Base-by-base conservation (phyloP, 1,140 invertebrate species). In the Lepidurus apus region DNA sequence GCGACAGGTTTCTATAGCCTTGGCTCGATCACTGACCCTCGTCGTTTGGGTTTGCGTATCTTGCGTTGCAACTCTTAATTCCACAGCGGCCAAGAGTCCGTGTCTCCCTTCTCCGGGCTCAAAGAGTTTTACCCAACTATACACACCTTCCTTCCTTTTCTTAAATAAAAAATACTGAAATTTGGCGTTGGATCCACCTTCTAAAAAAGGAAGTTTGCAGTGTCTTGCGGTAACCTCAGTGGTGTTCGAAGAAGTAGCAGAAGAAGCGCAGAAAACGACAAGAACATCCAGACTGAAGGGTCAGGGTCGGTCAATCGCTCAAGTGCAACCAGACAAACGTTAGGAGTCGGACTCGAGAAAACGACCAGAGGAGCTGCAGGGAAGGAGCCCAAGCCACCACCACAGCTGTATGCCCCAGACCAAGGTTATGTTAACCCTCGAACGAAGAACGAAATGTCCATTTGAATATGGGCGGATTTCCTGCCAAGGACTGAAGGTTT, bases 401-500 rank as follows among this genome's bases (percentile, higher is more conserved):
- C 53, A 21, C 6, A 17, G 53, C 53, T 34, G 21, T 65, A 17
- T 65, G 53, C 53, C 1, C n/a, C 21, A 7, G 21, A 65, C 53
- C 53, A 65, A 65, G 53, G 53, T 17, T 65, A 65, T 13, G 9
- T 17, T 65, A 65, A 65, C 53, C 53, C 53, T 65, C 53, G 53
- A 65, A 65, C 17, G 17, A n/a, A 65, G 6, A 13, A 5, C 17
- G 53, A 65, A 65, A 65, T 65, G 53, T 65, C 53, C 53, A 65
- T 65, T 65, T 65, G n/a, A 65, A n/a, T 65, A 65, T 65, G 53
- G 53, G 53, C 53, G 53, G 53, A 65, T 65, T 65, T 65, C 53
- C 53, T 65, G 53, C 53, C 53, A 65, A 11, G 53, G 53, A 9
- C 53, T 65, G 4, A 34, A 34, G 34, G 34, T 34, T 34, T 34